Percentiles rank a stretch among this genome's conserved stretches.
phyloP scores from a whole-genome alignment of 2,113 vertebrate species.

The Brachyistius frenatus region DNA sequence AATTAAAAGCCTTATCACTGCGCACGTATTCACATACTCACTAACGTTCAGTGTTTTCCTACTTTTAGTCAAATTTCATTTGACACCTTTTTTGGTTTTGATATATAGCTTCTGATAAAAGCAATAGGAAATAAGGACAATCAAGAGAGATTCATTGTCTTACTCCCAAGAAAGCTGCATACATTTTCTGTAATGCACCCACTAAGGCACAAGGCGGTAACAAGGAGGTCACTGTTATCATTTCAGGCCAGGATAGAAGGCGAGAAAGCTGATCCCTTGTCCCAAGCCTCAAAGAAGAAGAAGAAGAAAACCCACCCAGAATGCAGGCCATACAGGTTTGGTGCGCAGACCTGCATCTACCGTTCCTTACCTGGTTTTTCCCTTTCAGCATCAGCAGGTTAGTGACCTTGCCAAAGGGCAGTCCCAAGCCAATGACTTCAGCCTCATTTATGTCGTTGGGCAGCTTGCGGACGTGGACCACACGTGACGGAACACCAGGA shows the following conservation, averaged over 20 bases:
- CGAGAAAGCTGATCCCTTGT: conserved; percentile 6
- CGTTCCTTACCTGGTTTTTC: conserved; percentile 92
- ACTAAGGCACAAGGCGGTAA: conserved; percentile 2
- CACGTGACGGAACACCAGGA: conserved; percentile 91
- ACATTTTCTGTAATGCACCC: background rate
- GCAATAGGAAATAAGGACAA: conserved; percentile 10
- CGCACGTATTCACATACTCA: background rate
- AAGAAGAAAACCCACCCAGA: conserved; percentile 1
- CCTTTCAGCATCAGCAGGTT: conserved; percentile 98
- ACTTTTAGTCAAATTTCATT: background rate
- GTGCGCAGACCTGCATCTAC: background rate
- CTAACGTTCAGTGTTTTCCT: background rate
- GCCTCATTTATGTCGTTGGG: conserved; percentile 95
- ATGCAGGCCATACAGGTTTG: conserved; percentile 18
- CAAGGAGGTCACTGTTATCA: conserved; percentile 30
- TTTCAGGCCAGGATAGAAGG: conserved; percentile 19
- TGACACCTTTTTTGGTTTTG: background rate
- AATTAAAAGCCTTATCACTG: background rate
- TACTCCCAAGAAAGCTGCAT: background rate
- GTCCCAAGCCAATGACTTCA: conserved; percentile 95
- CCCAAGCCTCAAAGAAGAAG: background rate
- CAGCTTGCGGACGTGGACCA: conserved; percentile 95
- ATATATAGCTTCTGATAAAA: background rate
- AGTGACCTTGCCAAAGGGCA: conserved; percentile 98
- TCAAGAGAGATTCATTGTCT: background rate